A percentile compares a stretch with the other conserved stretches of the same genome.
Evolutionary conservation across 2,113 vertebrate species (phyloP).

Genomic region (Brienomyrus longianalis): DNA sequence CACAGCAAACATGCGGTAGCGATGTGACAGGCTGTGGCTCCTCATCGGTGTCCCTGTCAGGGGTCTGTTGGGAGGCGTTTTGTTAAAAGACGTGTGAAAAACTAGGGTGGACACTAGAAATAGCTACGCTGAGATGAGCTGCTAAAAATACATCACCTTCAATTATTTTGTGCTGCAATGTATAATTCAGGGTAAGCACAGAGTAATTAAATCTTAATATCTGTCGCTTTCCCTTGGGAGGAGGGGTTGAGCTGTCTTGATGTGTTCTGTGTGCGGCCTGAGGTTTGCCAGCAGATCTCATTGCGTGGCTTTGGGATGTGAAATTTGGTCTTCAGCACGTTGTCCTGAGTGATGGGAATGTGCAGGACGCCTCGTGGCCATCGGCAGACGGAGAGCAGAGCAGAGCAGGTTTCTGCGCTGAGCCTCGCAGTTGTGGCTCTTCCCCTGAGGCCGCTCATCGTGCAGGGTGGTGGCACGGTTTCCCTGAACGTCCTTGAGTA

Average conservation of each 20-base stretch:
- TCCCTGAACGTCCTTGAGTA: not conserved
- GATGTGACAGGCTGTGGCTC: not conserved
- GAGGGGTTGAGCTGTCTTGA: not conserved
- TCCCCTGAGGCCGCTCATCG: not conserved
- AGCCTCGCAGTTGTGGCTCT: not conserved
- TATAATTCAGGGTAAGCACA: slow-evolving; percentile 57
- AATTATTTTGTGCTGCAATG: slow-evolving; percentile 44
- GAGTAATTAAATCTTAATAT: slow-evolving; percentile 64
- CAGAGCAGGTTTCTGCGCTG: not conserved
- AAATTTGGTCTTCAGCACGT: not conserved
- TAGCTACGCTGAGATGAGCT: slow-evolving; percentile 34
- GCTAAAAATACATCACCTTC: slow-evolving; percentile 54
- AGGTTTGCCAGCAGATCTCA: not conserved
- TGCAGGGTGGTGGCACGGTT: not conserved
- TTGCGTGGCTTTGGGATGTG: not conserved
- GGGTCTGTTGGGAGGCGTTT: not conserved
- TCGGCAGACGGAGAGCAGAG: not conserved
- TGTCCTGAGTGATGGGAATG: not conserved
- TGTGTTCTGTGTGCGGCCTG: not conserved
- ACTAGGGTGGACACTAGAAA: slow-evolving; percentile 31
- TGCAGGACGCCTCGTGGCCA: not conserved
- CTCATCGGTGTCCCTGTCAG: not conserved
- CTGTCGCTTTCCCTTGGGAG: slow-evolving; percentile 33
- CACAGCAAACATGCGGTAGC: not conserved
- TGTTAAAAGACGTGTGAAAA: slow-evolving; percentile 7